Evolutionary conservation across 2,797 vertebrate species (phyloP), one percentile per base, ranked within the genome.

Genomic region (Dendrocincla tyrannina): DNA sequence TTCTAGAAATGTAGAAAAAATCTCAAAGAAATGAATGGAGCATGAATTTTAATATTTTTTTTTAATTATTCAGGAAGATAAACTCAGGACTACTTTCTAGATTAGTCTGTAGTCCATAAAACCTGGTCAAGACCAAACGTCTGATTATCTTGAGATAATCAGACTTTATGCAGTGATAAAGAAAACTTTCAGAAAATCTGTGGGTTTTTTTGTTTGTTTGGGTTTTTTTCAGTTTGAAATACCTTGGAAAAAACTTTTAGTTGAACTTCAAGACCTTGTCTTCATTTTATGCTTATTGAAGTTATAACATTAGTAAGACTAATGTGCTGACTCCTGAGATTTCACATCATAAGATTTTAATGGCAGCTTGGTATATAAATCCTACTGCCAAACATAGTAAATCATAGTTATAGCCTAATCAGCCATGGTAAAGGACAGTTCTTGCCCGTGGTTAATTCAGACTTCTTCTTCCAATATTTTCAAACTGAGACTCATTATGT

Each of bases 301-400:
- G 28, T 69, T 85, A 70, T 44, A 74, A 59, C 6, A 55, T 47
- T 66, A 63, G 25, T 33, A 81, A 88, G 58, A 75, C 49, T 95
- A 69, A 85, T 79, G 42, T 81, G 44, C 91, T 95, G 59, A 93
- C 67, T 91, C 55, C 47, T 79, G 67, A 73, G 70, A 87, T 76
- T 11, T 79, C 47, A 50, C 27, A 88, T 85, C 67, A 32, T 89
- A 92, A 91, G 59, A 91, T 80, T 89, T 95, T 95, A 96, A 93
- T 87, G 63, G 55, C 23, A 91, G 20, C 37, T 91, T 89, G 24
- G 47, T 3, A 1, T 77, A 91, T 87, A 94, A 95, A 95, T 95
- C 44, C 80, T 93, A 28, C 39, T 55, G 33, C 69, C 67, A 94
- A 93, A 86, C 28, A 75, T 0, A 73, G 59, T 87, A 95, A 94